phyloP scores from a whole-genome alignment of 1,140 invertebrate genomes.

The Reticulitermes speratus region DNA sequence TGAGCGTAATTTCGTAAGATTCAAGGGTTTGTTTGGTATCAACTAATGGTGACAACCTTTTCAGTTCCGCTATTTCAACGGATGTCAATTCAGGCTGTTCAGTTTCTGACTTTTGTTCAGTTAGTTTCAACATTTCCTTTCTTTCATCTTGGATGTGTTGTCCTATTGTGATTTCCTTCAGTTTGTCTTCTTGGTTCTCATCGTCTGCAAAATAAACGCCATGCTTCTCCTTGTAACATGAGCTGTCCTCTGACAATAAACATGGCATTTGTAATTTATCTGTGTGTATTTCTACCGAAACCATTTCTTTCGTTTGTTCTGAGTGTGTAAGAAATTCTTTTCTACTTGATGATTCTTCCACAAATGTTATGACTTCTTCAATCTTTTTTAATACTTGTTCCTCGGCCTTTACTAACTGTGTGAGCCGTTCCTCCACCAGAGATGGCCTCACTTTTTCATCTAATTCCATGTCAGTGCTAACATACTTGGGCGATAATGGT shows the following conservation, averaged over 20 bases:
- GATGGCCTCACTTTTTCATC: slow-evolving; percentile 20
- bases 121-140: slow-evolving; percentile 39
- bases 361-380: slow-evolving; percentile 34
- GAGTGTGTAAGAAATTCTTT: neutral
- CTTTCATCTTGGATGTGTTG: slow-evolving; percentile 38
- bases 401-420: slow-evolving; percentile 36
- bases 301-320: slow-evolving; percentile 17
- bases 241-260: neutral
- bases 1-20: too few species aligned
- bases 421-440: slow-evolving; percentile 35
- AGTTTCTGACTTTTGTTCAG: slow-evolving; percentile 36
- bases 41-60: neutral
- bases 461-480: neutral
- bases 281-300: neutral
- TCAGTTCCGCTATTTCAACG: neutral
- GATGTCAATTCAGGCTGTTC: slow-evolving; percentile 15
- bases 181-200: too few species aligned
- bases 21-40: too few species aligned
- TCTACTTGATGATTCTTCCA: slow-evolving; percentile 26
- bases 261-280: neutral
- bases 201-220: too few species aligned
- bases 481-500: neutral
- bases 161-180: slow-evolving; percentile 23
- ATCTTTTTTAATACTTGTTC: slow-evolving; percentile 31
- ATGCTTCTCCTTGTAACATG: too few species aligned